These are phyloP conservation scores for Enteromius trimaculatus DNA, from an alignment of 2,797 vertebrate species.

Conservation along the genomic window DNA sequence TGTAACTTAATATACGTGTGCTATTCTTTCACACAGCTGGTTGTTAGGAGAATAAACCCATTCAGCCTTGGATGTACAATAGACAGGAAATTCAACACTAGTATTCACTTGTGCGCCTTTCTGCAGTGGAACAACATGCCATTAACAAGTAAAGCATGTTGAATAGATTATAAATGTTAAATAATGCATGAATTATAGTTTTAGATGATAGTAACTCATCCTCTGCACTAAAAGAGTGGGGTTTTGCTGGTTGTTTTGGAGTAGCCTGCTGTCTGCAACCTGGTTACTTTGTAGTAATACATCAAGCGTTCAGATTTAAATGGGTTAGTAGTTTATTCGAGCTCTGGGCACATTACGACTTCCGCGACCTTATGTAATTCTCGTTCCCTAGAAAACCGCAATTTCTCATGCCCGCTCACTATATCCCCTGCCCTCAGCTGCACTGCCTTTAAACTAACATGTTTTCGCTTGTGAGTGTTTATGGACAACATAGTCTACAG, in stretches of 20 bases:
- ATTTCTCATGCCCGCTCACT: constrained; percentile 25
- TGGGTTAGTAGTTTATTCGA: constrained; percentile 34
- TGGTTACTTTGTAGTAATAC: constrained; percentile 20
- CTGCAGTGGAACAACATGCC: background rate
- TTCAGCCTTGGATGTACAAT: background rate
- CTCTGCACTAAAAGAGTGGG: constrained; percentile 2
- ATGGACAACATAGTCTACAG: constrained; percentile 44
- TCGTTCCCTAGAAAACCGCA: constrained; percentile 16
- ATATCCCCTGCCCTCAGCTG: constrained; percentile 5
- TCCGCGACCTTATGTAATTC: constrained; percentile 30
- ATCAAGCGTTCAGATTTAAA: constrained; percentile 30
- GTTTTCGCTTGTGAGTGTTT: constrained; percentile 32
- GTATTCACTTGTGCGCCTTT: background rate
- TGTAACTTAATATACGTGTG: background rate
- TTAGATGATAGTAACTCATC: background rate
- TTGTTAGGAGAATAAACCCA: background rate
- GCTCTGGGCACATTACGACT: constrained; percentile 18
- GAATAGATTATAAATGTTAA: background rate
- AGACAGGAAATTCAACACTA: background rate
- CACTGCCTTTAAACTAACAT: constrained; percentile 36
- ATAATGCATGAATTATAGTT: constrained; percentile 1
- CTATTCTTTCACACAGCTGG: background rate
- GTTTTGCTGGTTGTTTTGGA: background rate
- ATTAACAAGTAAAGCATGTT: background rate
- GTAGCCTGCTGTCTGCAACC: background rate